These are phyloP conservation scores for Calonectris borealis DNA, from an alignment of 2,113 vertebrate genomes.

Conservation along the genomic window DNA sequence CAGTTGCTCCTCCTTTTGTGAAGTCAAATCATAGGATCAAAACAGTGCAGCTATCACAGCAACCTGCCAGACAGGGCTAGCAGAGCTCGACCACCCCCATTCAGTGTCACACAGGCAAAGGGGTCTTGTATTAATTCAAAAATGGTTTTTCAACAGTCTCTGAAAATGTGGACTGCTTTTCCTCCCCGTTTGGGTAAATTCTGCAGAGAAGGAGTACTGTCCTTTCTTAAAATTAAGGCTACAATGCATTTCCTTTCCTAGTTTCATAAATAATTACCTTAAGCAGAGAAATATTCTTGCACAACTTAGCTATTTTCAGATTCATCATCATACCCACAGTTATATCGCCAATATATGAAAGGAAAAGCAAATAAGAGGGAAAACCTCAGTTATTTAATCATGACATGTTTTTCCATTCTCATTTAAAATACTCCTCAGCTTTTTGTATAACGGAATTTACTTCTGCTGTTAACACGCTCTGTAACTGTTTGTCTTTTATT, in stretches of 20 bases:
- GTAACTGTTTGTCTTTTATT: neutral
- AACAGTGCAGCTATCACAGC: rapidly evolving
- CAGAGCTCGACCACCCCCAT: rapidly evolving
- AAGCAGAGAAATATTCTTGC: neutral
- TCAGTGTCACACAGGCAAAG: neutral
- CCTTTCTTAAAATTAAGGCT: neutral
- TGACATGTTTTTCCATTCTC: neutral
- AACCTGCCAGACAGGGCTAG: neutral
- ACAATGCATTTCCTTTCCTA: neutral
- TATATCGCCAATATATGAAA: neutral
- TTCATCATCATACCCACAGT: rapidly evolving
- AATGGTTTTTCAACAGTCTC: neutral
- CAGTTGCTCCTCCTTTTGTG: neutral
- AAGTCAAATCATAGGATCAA: rapidly evolving
- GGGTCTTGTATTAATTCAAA: too few species aligned
- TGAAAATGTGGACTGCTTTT: neutral
- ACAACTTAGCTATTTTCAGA: neutral
- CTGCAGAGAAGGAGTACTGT: neutral
- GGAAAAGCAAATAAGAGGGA: neutral
- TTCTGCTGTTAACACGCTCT: neutral
- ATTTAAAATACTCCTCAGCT: neutral
- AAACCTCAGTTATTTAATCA: neutral
- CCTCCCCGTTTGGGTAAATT: neutral
- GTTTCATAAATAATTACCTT: neutral
- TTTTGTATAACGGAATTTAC: neutral